Evolutionary conservation across 2,113 vertebrate genomes (phyloP), one percentile per base, ranked within the genome.

Genomic region (Choloepus hoffmanni): DNA sequence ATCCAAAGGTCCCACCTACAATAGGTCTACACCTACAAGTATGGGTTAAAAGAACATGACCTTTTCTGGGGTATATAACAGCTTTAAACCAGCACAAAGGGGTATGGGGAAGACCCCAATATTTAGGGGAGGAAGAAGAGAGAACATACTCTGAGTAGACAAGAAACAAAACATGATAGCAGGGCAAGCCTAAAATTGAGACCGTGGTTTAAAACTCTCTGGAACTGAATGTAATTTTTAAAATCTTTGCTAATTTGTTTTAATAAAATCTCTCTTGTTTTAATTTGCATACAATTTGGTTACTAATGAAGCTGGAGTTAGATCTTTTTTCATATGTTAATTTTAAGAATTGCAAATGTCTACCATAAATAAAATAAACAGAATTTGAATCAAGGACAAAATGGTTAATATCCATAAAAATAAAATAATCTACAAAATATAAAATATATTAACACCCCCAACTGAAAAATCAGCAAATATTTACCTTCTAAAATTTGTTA

Each of bases 241-340:
- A 89, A 93, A 58, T 84, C 40, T 95, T 89, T 95, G 78, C 60
- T 93, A 90, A 90, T 70, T 76, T 87, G 62, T 43, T 87, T 14
- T 79, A 86, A 90, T 43, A 95, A 90, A 93, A 96, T 78, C 89
- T 65, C 3, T 58, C 40, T 89, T 95, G 92, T 72, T 97, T 96
- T 87, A 94, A 97, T 97, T 97, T 96, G 55, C 95, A 95, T 96
- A 40, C 63, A 74, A 97, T 96, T 97, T 96, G 93, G 73, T 93
- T 96, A 81, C 91, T 83, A 96, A 95, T 96, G 90, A 92, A 94
- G 67, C 84, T 76, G 40, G 33, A 89, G n/a, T 70, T 96, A 89
- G 67, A 78, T 90, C 81, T 94, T 73, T 96, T 94, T 96, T 96
- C 79, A 84, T 78, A 63, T 86, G 96, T 65, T 96, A 96, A 95